phyloP scores from a whole-genome alignment of 2,797 vertebrate genomes.

The Rhodeus uyekii region DNA sequence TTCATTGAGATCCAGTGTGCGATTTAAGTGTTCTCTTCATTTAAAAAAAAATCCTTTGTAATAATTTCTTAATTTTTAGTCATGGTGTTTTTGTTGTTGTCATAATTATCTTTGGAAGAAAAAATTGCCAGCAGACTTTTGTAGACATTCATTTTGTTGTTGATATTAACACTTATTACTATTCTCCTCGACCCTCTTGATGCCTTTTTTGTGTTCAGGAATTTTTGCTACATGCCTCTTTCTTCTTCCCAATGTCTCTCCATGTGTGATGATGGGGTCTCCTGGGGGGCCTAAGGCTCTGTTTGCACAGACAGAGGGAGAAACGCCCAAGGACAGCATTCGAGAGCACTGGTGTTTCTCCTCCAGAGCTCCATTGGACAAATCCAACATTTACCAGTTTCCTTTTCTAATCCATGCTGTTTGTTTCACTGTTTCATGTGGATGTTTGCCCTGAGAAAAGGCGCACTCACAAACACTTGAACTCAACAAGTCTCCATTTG shows the following conservation, averaged over 20 bases:
- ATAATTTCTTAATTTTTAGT: too few relatives aligned
- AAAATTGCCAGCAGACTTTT: neutral
- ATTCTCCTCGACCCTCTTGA: slow-evolving; percentile 5
- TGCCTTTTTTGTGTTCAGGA: neutral
- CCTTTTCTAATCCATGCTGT: slow-evolving; percentile 16
- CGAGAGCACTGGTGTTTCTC: slow-evolving; percentile 44
- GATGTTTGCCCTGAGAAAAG: neutral
- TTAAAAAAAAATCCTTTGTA: too few relatives aligned
- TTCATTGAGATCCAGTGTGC: too few relatives aligned
- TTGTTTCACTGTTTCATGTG: neutral
- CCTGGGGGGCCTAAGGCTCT: slow-evolving; percentile 30
- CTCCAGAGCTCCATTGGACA: slow-evolving; percentile 25
- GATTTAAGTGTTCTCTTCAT: too few relatives aligned
- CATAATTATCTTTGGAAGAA: too few relatives aligned
- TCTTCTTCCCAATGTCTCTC: slow-evolving; percentile 5
- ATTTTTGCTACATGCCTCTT: neutral
- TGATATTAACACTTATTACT: slow-evolving; percentile 8
- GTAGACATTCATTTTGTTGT: neutral
- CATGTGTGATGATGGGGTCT: slow-evolving; percentile 47
- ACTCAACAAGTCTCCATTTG: neutral
- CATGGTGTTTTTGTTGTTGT: too few relatives aligned
- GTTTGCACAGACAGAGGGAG: slow-evolving; percentile 37
- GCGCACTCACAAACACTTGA: neutral
- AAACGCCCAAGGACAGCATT: slow-evolving; percentile 34
- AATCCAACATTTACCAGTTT: slow-evolving; percentile 11